Percentiles rank a stretch among this genome's conserved stretches.
These are phyloP conservation scores for Cladopsammia gracilis DNA, from an alignment of 64 coral and sea anemone species.

Conservation along the genomic window DNA sequence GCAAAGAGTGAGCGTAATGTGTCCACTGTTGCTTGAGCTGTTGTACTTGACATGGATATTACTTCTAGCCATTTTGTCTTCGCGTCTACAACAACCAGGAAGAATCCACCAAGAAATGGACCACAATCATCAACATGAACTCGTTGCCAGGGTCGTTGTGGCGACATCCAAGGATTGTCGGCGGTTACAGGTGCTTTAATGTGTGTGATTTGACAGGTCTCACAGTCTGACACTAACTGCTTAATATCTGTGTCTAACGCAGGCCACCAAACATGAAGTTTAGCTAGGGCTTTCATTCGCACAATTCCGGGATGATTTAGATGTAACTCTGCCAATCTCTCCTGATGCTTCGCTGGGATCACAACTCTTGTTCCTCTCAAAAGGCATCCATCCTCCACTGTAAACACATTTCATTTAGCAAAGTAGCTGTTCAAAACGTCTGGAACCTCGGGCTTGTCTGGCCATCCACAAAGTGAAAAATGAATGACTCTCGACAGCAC, in stretches of 20 bases:
- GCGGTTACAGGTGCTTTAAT: conserved; percentile 31
- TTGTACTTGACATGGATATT: conserved; percentile 31
- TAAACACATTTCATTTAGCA: conserved; percentile 25
- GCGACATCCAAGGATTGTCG: conserved; percentile 58
- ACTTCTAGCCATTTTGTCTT: conserved; percentile 50
- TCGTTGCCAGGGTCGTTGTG: conserved; percentile 48
- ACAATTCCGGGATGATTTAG: conserved; percentile 36
- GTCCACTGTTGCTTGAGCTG: conserved; percentile 32
- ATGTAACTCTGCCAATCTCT: conserved; percentile 46
- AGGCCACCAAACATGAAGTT: conserved; percentile 58
- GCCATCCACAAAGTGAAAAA: conserved; percentile 34
- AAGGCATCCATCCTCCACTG: conserved; percentile 54
- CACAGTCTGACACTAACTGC: conserved; percentile 11
- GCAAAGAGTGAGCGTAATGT: conserved; percentile 36
- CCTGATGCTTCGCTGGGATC: conserved; percentile 9
- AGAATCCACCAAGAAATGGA: conserved; percentile 30
- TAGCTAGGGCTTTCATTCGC: conserved; percentile 56
- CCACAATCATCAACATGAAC: conserved; percentile 66
- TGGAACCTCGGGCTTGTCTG: conserved; percentile 10
- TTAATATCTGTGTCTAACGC: conserved; percentile 13
- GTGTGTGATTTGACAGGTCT: conserved; percentile 22
- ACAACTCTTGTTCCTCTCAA: conserved; percentile 57
- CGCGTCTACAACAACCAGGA: conserved; percentile 18
- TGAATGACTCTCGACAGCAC: conserved; percentile 12
- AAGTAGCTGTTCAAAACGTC: conserved; percentile 46